Percentiles rank a stretch among this genome's conserved stretches.
Evolutionary conservation across 2,113 vertebrate genomes (phyloP).

Genomic region (Psammodynastes pulverulentus): DNA sequence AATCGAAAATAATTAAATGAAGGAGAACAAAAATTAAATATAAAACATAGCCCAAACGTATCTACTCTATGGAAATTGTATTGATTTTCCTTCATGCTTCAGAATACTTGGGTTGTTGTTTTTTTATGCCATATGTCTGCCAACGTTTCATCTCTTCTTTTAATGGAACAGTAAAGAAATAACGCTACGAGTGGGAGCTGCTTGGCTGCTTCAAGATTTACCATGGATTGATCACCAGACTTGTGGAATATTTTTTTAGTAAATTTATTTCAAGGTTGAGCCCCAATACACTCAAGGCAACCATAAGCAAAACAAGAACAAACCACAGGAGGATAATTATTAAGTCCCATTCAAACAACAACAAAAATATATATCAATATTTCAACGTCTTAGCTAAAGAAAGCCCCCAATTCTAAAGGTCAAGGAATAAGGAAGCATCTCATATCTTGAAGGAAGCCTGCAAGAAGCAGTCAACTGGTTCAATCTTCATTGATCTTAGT

Average conservation of each 20-base stretch:
- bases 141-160: background rate
- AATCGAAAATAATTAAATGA: conserved; percentile 61
- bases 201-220: background rate
- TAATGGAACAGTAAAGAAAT: background rate
- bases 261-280: background rate
- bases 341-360: background rate
- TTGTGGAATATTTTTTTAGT: too few relatives aligned
- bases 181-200: background rate
- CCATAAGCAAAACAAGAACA: background rate
- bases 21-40: conserved; percentile 60
- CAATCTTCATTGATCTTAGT: background rate
- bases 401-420: background rate
- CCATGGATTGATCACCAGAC: background rate
- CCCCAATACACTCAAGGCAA: background rate
- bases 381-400: too few relatives aligned
- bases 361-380: too few relatives aligned
- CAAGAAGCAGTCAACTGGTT: background rate
- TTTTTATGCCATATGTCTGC: background rate
- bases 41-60: conserved; percentile 48
- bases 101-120: too few relatives aligned
- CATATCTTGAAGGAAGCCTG: background rate
- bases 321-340: background rate
- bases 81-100: conserved; percentile 9
- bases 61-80: conserved; percentile 10
- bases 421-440: background rate